These are phyloP conservation scores for Myotis yumanensis DNA, from an alignment of 2,113 vertebrate species.

Conservation along the genomic window DNA sequence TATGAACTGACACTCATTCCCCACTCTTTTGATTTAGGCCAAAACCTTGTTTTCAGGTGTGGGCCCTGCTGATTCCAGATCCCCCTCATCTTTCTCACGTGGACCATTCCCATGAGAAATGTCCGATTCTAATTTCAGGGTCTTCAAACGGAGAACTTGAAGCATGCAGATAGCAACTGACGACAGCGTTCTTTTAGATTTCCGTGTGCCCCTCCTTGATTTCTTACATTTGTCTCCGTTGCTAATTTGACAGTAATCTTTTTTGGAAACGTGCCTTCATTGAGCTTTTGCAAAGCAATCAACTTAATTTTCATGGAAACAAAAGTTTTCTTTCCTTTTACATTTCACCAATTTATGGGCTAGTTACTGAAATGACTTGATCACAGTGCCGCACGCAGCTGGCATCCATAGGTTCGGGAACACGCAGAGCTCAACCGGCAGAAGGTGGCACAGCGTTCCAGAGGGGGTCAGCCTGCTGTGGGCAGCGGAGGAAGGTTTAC, in stretches of 20 bases:
- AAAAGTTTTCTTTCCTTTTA: conserved; percentile 40
- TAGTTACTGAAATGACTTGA: conserved; percentile 50
- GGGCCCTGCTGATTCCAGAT: neutral
- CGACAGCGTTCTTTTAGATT: neutral
- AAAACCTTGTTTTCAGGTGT: neutral
- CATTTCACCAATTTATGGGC: conserved; percentile 28
- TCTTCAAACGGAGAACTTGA: neutral
- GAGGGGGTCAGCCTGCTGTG: neutral
- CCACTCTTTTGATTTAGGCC: neutral
- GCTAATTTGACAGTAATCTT: conserved; percentile 29
- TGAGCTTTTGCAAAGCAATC: conserved; percentile 55
- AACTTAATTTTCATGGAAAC: conserved; percentile 61
- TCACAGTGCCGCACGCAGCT: neutral
- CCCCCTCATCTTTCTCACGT: neutral
- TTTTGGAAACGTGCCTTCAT: conserved; percentile 43
- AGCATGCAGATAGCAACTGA: neutral
- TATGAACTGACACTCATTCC: neutral
- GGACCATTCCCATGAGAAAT: neutral
- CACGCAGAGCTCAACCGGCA: neutral
- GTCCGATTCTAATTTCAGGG: no score
- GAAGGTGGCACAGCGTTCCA: neutral
- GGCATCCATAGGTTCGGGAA: neutral
- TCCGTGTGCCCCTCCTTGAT: neutral
- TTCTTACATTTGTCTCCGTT: neutral
- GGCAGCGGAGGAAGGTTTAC: neutral